Conservation (phyloP, 2,113 vertebrate genomes). For the Epinephelus fuscoguttatus region DNA sequence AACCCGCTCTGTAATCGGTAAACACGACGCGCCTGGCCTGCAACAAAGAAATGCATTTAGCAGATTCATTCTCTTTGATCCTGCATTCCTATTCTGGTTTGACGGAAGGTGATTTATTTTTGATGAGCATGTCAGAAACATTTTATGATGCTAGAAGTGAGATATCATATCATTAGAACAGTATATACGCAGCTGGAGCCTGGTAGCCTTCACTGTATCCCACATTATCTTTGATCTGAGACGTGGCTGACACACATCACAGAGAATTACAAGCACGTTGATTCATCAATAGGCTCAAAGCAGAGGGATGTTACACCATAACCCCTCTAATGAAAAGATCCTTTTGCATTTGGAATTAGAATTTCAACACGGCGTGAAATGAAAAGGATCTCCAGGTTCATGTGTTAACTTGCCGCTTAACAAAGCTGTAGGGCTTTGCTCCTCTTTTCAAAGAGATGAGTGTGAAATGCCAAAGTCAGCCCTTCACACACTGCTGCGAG, state of each 20-base stretch:
- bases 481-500: conserved; percentile 43
- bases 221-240: conserved; percentile 61
- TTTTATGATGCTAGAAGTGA: conserved; percentile 27
- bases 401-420: conserved; percentile 78
- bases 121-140: conserved; percentile 44
- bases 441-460: conserved; percentile 62
- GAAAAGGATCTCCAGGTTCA: conserved; percentile 73
- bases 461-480: conserved; percentile 62
- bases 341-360: conserved; percentile 47
- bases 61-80: conserved; percentile 66
- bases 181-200: conserved; percentile 23
- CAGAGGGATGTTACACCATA: conserved; percentile 47
- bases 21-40: conserved; percentile 60
- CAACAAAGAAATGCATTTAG: conserved; percentile 67
- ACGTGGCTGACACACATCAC: conserved; percentile 58
- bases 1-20: conserved; percentile 67
- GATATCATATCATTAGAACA: conserved; percentile 35
- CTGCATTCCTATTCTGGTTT: conserved; percentile 36
- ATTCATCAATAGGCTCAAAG: conserved; percentile 68
- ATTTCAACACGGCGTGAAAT: conserved; percentile 68
- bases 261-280: conserved; percentile 53
- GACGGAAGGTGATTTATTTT: conserved; percentile 50
- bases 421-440: conserved; percentile 75
- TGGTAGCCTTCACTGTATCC: conserved; percentile 26
- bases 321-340: conserved; percentile 48